Evolutionary conservation across 37 sponge, comb jelly and placozoan species (phyloP), one percentile per base, ranked within the genome.

Genomic region (Aplysina aerophoba): DNA sequence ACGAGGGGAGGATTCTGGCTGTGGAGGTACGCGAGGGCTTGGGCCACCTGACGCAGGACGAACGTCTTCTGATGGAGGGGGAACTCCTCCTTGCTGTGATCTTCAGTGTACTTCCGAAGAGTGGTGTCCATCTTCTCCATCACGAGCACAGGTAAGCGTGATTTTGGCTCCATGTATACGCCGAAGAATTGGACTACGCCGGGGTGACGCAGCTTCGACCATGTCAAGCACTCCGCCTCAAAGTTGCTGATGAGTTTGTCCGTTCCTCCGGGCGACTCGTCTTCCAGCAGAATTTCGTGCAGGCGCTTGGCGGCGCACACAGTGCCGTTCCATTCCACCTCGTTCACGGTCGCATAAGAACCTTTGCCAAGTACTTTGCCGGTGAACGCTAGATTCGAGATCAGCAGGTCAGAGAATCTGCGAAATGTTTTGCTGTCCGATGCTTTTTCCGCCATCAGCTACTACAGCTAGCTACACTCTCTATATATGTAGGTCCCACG

Each of bases 101-200:
- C 1, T 11, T 75, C 78, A 19, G 41, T 16, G 78, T 40, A 44
- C 21, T 5, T 24, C 1, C 78, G 44, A 19, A 75, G 78, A 50
- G 54, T 75, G 78, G 39, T 75, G 53, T 75, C 78, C 78, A 75
- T 75, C 78, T 50, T 75, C 53, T 75, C 78, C 78, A 75, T 75
- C 22, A 75, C 54, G 6, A 75, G 31, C 50, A 75, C 41, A 24
- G 78, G 78, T n/a, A 75, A 14, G 21, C n/a, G 37, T 4, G 17
- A 53, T 1, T 36, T 44, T 0, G 24, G 19, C 54, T 75, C 78
- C 3, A 62, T 13, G 28, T 62, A 62, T 4, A 62, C 64, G 4
- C 64, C 64, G 11, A 62, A 4, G 28, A 62, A 62, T 11, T 62
- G 64, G 27, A 62, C 64, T 6, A 62, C 28, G 2, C 28, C 28